Percentiles rank a stretch among this genome's conserved stretches.
These are phyloP conservation scores for Formica exsecta DNA, from an alignment of 1,140 invertebrate species.

Conservation along the genomic window DNA sequence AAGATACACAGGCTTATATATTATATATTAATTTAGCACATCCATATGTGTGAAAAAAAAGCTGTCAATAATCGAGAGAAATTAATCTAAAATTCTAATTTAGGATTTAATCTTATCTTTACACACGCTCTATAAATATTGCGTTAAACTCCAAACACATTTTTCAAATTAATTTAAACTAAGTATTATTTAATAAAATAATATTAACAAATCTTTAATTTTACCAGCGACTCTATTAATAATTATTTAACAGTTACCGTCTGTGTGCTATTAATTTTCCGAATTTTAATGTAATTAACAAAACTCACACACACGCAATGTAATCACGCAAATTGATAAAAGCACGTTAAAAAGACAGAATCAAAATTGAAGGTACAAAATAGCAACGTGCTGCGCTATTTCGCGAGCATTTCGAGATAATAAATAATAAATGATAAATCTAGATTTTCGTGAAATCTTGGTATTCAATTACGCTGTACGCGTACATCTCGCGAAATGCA, in stretches of 20 bases:
- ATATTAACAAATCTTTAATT: conserved; percentile 4
- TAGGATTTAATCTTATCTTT: neutral
- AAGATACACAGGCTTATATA: neutral
- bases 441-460: conserved; percentile 31
- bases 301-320: neutral
- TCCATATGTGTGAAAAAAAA: neutral
- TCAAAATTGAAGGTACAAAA: conserved; percentile 9
- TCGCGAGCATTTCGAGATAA: conserved; percentile 8
- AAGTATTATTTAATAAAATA: conserved; percentile 5
- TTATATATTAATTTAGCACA: neutral
- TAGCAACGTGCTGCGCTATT: neutral
- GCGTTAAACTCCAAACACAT: neutral
- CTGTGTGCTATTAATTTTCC: conserved; percentile 1
- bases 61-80: neutral
- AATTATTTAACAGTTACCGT: neutral
- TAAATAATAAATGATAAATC: conserved; percentile 43
- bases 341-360: neutral
- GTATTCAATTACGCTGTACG: conserved; percentile 14
- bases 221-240: neutral
- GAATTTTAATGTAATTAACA: neutral
- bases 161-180: neutral
- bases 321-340: neutral
- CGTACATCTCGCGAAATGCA: conserved; percentile 3
- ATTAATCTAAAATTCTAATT: neutral
- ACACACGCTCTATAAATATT: neutral